Conservation (phyloP, 2,888 invertebrate species). For the Acleris sparsana region DNA sequence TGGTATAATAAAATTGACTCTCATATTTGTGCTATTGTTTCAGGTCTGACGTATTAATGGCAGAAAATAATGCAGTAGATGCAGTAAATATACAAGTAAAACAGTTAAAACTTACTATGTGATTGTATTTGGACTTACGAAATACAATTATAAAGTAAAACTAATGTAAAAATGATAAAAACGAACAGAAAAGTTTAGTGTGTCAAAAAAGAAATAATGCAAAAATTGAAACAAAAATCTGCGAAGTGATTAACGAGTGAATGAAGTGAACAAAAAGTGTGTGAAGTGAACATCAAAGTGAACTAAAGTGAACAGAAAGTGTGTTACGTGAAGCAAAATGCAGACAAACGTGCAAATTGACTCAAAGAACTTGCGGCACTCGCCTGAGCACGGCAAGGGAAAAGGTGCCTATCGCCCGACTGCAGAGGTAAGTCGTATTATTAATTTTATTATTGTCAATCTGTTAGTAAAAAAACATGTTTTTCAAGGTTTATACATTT, state of each 20-base stretch:
- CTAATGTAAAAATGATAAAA: too few relatives aligned
- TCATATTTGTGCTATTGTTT: background rate
- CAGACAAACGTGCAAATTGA: constrained; percentile 91
- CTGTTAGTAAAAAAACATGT: too few relatives aligned
- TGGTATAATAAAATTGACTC: too few relatives aligned
- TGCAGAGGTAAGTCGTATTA: constrained; percentile 77
- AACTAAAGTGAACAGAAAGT: constrained; percentile 5
- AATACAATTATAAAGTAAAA: too few relatives aligned
- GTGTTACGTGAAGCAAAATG: constrained; percentile 67
- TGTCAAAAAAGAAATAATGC: background rate
- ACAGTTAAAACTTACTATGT: too few relatives aligned
- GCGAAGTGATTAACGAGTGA: background rate
- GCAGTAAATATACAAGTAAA: too few relatives aligned
- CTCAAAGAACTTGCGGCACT: constrained; percentile 85
- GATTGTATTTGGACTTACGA: too few relatives aligned
- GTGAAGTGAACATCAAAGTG: too few relatives aligned
- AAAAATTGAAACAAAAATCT: too few relatives aligned
- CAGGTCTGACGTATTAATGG: constrained; percentile 2
- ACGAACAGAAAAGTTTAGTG: background rate
- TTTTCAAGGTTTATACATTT: too few relatives aligned
- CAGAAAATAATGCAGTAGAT: too few relatives aligned
- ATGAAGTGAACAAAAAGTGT: too few relatives aligned
- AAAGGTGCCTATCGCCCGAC: constrained; percentile 73
- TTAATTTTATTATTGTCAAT: background rate
- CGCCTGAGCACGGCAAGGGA: constrained; percentile 85